Percentiles rank a stretch among this genome's conserved stretches.
Evolutionary conservation across 2,888 invertebrate species (phyloP).

Genomic region (Frankliniella fusca): DNA sequence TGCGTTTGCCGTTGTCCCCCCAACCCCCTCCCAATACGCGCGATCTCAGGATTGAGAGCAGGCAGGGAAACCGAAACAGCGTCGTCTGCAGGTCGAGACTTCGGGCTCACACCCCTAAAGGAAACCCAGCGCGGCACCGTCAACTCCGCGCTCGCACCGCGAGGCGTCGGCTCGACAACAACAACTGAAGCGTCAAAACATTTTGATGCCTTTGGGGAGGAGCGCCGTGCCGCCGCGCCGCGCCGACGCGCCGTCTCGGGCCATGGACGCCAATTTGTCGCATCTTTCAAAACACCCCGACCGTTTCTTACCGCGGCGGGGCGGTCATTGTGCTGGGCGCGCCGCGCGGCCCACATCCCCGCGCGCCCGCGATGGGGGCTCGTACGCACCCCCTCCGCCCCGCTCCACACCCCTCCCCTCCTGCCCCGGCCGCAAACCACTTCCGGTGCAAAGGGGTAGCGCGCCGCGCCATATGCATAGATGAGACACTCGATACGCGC

Average conservation of each 20-base stretch:
- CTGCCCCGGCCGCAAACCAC: not conserved
- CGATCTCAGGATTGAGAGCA: no score
- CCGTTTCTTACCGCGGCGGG: not conserved
- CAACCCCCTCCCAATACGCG: no score
- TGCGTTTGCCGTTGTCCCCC: no score
- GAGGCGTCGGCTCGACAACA: no score
- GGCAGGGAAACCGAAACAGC: no score
- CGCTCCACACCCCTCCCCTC: not conserved
- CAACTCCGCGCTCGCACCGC: no score
- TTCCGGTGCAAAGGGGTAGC: not conserved
- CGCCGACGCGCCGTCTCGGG: not conserved
- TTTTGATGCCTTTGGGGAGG: not conserved
- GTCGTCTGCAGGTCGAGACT: no score
- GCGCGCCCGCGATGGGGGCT: not conserved
- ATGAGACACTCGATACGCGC: not conserved
- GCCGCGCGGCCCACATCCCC: not conserved
- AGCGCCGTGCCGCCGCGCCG: not conserved
- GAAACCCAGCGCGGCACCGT: no score
- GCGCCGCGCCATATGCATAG: not conserved
- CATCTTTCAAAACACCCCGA: not conserved
- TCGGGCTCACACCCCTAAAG: no score
- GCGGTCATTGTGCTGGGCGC: not conserved
- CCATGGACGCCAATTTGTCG: not conserved
- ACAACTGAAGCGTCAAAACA: slow-evolving; percentile 15
- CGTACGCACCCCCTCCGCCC: not conserved